Base-by-base conservation (phyloP, 2,888 invertebrate species). In the Heliconius erato region DNA sequence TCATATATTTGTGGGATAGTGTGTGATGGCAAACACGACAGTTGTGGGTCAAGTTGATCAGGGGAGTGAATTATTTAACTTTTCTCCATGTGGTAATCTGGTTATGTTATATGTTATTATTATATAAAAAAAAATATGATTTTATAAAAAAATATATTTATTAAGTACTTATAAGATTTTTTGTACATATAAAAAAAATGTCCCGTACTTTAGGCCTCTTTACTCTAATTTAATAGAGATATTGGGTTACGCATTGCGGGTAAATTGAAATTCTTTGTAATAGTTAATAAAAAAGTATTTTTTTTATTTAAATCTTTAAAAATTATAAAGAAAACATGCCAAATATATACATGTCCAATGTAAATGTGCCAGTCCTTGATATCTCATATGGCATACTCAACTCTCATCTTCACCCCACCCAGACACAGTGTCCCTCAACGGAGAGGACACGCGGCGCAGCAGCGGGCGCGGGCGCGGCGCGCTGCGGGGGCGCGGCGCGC, bases 391-490 rank as follows among this genome's bases (percentile, higher is more conserved):
- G 19, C 54, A 7, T 54, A 23, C 54, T 9, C 7, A 23, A 54
- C 19, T 7, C 0, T 6, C 0, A 19, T 54, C 6, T 7, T 54
- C 1, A 54, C 54, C 19, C 54, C 54, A 54, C 0, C 3, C 63
- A 95, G 96, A 96, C 86, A 94, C 96, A 11, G 93, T 95, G 12
- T 95, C 95, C 0, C 89, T 95, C 7, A 96, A 96, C 89, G 95
- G 96, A 76, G 96, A 95, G 84, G 95, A 94, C 26, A 89, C 87
- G 6, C 89, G 92, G 3, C 89, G 93, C 1, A 80, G 88, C 12
- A 83, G 86, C 23, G 79, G 79, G 74, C 86, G 89, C 4, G 88
- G 88, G 2, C 89, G 90, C 35, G 92, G 88, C 6, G 90, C 86
- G 0, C 68, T 89, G 2, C 89, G 90, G 16, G 91, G 85, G 19